Base-by-base conservation (phyloP, 2,113 vertebrate species). In the Clarias macrocephalus region DNA sequence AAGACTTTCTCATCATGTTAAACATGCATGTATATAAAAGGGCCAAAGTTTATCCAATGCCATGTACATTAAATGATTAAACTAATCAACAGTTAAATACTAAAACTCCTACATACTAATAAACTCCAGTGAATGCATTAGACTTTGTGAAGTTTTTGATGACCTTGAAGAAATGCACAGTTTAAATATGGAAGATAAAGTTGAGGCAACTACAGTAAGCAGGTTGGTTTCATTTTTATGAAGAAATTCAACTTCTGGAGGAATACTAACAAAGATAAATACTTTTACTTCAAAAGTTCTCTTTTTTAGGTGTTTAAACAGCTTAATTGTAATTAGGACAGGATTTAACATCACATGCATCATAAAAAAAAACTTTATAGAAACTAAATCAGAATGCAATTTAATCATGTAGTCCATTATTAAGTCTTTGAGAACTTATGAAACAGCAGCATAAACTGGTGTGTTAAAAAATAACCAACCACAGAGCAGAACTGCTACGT, bases 1-100 rank as follows among this genome's bases (percentile, higher is more conserved):
- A 96, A 96, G 91, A 95, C 94, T 25, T 95, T 94, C 89, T 95
- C 93, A 82, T 92, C 94, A 59, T 96, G 95, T 90, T 95, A 93
- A 83, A 85, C 54, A 19, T 83, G 79, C 56, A 83, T 72, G 77
- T 57, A 66, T 42, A 30, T 42, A 59, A 5, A 83, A 16, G 25
- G 16, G 11, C 65, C 8, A 56, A 76, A 21, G 33, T 66, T 33
- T 0, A n/a, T 15, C 28, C 56, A 33, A 62, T 68, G 37, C 82
- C 25, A 54, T 66, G 28, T 65, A 83, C 33, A 79, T 25, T 80
- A 65, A 59, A 25, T 52, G 33, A 37, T 2, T 37, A 37, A 79
- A 83, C 42, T 62, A 42, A 81, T 25, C 73, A 52, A 72, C 54
- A 81, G 18, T 23, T 60, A 65, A 63, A 80, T 33, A 28, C 59